These are phyloP conservation scores for Crambe crambe DNA, from an alignment of 37 sponge, comb jelly and placozoan species.

Conservation along the genomic window DNA sequence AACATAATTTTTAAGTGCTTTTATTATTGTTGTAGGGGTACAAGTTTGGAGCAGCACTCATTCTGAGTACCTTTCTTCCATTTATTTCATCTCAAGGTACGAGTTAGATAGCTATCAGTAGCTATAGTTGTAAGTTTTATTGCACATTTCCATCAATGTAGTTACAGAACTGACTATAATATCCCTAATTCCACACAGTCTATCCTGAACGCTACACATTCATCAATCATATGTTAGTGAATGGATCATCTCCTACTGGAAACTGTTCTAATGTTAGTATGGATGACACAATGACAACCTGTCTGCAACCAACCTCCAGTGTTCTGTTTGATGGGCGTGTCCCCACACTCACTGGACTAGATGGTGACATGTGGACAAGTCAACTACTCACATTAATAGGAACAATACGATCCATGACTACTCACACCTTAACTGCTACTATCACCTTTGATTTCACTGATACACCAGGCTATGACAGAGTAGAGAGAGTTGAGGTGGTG, in stretches of 20 bases:
- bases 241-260: background rate
- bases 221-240: background rate
- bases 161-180: no score
- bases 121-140: background rate
- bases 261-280: background rate
- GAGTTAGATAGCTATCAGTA: background rate
- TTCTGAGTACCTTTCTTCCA: background rate
- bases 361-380: background rate
- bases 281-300: background rate
- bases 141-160: no score
- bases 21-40: no score
- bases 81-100: background rate
- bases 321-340: background rate
- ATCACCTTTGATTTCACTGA: background rate
- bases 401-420: no score
- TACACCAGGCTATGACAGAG: background rate
- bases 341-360: conserved; percentile 1
- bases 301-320: background rate
- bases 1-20: no score
- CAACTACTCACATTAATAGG: background rate
- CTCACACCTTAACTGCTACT: background rate
- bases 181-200: no score
- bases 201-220: background rate
- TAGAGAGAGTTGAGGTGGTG: background rate
- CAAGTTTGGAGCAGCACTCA: no score